Evolutionary conservation across 2,797 vertebrate species (phyloP).

Genomic region (Anniella stebbinsi): DNA sequence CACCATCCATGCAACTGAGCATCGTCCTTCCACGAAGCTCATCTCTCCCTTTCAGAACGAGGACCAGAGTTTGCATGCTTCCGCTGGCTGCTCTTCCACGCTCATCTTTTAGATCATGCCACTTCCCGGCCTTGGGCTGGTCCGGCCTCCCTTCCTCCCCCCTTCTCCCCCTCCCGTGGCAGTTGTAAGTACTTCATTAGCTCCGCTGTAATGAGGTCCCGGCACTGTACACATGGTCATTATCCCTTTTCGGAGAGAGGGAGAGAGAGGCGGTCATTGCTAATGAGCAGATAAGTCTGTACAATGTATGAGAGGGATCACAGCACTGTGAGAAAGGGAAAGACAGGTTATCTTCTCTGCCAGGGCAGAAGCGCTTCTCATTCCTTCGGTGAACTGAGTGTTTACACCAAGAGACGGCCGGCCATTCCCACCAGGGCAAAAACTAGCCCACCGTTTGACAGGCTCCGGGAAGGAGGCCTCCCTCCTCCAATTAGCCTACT

Average conservation of each 20-base stretch:
- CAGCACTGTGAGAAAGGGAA: not conserved
- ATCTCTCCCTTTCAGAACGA: not conserved
- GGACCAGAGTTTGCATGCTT: not conserved
- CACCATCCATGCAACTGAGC: too few species aligned
- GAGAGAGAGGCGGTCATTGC: not conserved
- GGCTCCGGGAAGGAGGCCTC: too few species aligned
- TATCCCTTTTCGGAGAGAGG: constrained; percentile 4
- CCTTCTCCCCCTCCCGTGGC: not conserved
- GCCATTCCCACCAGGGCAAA: not conserved
- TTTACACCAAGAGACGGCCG: too few species aligned
- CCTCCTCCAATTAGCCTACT: not conserved
- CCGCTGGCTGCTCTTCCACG: not conserved
- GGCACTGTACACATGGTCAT: not conserved
- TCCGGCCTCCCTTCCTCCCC: not conserved
- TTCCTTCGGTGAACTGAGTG: not conserved
- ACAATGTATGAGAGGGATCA: not conserved
- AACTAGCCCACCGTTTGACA: not conserved
- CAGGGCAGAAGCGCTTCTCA: not conserved
- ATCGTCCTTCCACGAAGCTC: too few species aligned
- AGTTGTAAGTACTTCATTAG: constrained; percentile 38
- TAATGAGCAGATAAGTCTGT: not conserved
- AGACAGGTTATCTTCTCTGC: not conserved
- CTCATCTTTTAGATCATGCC: not conserved
- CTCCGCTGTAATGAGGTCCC: constrained; percentile 29
- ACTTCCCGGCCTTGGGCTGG: rapidly evolving